phyloP scores from a whole-genome alignment of 2,888 invertebrate species.

The Drosophila rellima region DNA sequence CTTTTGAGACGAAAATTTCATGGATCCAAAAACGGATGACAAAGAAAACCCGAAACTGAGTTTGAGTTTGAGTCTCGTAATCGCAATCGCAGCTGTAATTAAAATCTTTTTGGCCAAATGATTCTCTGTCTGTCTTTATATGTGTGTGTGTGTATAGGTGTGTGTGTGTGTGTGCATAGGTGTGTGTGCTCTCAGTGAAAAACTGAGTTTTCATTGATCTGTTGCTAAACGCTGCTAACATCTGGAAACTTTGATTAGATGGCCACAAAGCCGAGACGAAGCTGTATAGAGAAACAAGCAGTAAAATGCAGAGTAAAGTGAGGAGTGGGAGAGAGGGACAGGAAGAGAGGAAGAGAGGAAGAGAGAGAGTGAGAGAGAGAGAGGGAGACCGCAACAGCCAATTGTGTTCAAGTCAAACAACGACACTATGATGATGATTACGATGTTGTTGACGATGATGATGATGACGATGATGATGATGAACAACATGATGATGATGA shows the following conservation, averaged over 20 bases:
- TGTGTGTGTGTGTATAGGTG: constrained; percentile 7
- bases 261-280: constrained; percentile 28
- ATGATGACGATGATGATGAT: constrained; percentile 1
- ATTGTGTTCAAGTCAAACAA: constrained; percentile 44
- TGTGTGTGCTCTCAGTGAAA: constrained; percentile 2
- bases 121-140: constrained; percentile 1
- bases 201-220: constrained; percentile 39
- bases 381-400: constrained; percentile 21
- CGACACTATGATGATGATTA: constrained; percentile 16
- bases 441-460: constrained; percentile 2
- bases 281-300: background rate
- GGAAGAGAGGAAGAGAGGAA: background rate
- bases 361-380: no score
- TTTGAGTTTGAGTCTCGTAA: no score
- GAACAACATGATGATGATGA: constrained; percentile 15
- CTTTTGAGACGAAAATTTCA: background rate
- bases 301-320: background rate
- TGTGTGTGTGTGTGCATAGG: background rate
- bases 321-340: background rate
- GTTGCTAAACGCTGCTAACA: constrained; percentile 18
- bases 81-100: constrained; percentile 14
- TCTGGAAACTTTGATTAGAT: constrained; percentile 41
- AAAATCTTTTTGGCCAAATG: constrained; percentile 18
- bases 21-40: background rate
- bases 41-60: background rate